Evolutionary conservation across 2,113 vertebrate genomes (phyloP).

Genomic region (Suncus etruscus): DNA sequence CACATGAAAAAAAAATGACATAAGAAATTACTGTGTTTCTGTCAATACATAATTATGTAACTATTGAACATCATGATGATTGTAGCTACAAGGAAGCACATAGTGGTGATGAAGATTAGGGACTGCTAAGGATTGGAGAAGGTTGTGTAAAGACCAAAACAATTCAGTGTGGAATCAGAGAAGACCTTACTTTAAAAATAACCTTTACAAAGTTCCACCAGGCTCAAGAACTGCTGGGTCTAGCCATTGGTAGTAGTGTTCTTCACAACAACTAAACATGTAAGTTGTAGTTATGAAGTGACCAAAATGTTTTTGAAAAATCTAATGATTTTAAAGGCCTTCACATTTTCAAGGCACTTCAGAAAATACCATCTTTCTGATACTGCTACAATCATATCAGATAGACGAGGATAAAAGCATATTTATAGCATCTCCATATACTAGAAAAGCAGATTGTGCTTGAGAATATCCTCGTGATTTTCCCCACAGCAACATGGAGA

Average conservation of each 20-base stretch:
- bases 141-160: neutral
- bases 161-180: neutral
- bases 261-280: too few relatives aligned
- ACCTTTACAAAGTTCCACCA: too few relatives aligned
- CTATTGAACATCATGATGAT: neutral
- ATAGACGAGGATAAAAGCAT: neutral
- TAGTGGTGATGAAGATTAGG: neutral
- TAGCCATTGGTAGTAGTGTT: too few relatives aligned
- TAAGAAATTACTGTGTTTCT: slow-evolving; percentile 17
- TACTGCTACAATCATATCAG: neutral
- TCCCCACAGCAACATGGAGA: neutral
- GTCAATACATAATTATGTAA: slow-evolving; percentile 47
- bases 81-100: neutral
- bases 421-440: neutral
- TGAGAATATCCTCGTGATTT: neutral
- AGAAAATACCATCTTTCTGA: slow-evolving; percentile 2
- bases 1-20: neutral
- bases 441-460: neutral
- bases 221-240: too few relatives aligned
- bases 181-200: neutral
- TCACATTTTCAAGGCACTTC: slow-evolving; percentile 3
- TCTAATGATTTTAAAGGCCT: slow-evolving; percentile 7
- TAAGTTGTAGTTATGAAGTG: neutral
- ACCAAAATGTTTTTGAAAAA: neutral
- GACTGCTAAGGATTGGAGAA: neutral